phyloP scores from a whole-genome alignment of 1,140 invertebrate species.

The Caerostris extrusa region DNA sequence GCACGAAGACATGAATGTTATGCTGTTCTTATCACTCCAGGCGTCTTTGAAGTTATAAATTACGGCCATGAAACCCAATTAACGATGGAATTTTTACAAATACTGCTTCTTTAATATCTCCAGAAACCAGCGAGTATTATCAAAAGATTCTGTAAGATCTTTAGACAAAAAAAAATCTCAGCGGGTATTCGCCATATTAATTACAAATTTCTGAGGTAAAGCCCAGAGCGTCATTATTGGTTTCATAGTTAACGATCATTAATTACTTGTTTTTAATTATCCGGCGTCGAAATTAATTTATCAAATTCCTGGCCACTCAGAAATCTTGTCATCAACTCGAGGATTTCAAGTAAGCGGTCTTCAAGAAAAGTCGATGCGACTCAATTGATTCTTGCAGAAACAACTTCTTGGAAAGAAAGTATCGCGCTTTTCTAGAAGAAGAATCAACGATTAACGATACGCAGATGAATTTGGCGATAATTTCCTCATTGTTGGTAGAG shows the following conservation, averaged over 20 bases:
- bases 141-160: neutral
- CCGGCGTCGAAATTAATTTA: conserved; percentile 48
- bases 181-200: neutral
- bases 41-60: neutral
- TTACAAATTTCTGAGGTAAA: neutral
- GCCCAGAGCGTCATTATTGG: conserved; percentile 26
- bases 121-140: neutral
- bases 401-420: neutral
- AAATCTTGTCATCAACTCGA: neutral
- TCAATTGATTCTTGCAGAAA: neutral
- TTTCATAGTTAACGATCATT: conserved; percentile 54
- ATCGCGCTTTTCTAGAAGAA: neutral
- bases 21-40: neutral
- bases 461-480: neutral
- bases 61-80: neutral
- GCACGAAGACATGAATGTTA: no score
- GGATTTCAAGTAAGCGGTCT: neutral
- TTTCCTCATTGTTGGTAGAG: neutral
- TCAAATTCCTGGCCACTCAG: conserved; percentile 12
- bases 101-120: neutral
- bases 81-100: neutral
- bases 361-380: neutral
- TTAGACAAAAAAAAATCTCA: neutral
- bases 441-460: conserved; percentile 32
- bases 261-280: conserved; percentile 66